Evolutionary conservation across 2,113 vertebrate species (phyloP).

Genomic region (Rhinichthys klamathensis): DNA sequence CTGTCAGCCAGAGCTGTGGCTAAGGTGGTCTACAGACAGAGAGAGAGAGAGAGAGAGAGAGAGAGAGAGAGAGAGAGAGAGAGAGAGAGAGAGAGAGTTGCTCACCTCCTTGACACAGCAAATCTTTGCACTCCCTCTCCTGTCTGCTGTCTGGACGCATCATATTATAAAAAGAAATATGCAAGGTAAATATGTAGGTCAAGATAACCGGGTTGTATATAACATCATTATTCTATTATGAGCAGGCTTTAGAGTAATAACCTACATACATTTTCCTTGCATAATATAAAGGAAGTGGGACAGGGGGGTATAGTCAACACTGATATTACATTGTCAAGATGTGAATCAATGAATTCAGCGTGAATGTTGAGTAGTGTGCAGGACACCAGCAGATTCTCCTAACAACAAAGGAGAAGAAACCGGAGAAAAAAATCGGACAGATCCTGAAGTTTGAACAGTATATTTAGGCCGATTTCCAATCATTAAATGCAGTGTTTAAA

Average conservation of each 20-base stretch:
- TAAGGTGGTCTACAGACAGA: conserved; percentile 47
- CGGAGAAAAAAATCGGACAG: not conserved
- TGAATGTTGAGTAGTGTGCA: conserved; percentile 57
- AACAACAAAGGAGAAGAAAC: not conserved
- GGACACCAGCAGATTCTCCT: conserved; percentile 66
- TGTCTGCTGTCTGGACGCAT: conserved; percentile 25
- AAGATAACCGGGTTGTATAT: not conserved
- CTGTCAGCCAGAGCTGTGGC: conserved; percentile 47
- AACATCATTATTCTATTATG: conserved; percentile 27
- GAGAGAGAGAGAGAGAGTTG: not conserved
- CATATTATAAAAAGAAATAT: conserved; percentile 12
- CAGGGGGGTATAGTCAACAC: conserved; percentile 15
- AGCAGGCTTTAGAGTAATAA: conserved; percentile 24
- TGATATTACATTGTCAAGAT: conserved; percentile 7
- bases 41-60: conserved; percentile 23
- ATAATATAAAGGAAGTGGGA: conserved; percentile 25
- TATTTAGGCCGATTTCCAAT: not conserved
- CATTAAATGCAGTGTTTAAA: not conserved
- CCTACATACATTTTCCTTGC: conserved; percentile 34
- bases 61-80: too few relatives aligned
- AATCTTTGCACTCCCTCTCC: conserved; percentile 30
- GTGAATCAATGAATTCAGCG: not conserved
- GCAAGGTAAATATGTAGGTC: conserved; percentile 38
- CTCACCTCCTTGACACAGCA: conserved; percentile 56
- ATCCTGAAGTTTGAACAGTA: not conserved